Base-by-base conservation (phyloP, 2,888 invertebrate species). In the Pharmacophagus antenor region DNA sequence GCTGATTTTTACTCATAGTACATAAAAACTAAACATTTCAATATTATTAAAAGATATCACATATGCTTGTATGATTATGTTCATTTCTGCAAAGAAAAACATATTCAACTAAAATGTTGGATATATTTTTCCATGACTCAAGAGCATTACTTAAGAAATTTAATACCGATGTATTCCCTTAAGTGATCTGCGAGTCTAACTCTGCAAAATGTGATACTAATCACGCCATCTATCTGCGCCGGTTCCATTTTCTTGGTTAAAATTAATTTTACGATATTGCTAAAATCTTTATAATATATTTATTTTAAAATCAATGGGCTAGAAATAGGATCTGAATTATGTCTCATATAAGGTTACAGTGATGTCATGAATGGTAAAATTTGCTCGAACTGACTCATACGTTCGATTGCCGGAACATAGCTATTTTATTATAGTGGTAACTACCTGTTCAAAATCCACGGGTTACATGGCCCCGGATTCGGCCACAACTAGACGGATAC, bases 191-290 rank as follows among this genome's bases (percentile, higher is more conserved):
- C 22, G 23, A 42, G 23, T 18, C 41, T 22, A 23, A 23, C 53
- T 41, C 18, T 17, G 37, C n/a, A 47, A 48, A 21, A 56, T 48
- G 8, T 37, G 47, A 56, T 22, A 47, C 47, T 48, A 56, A 56
- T 47, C n/a, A 47, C 22, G 48, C 23, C 22, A 55, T n/a, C n/a
- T 18, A 23, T 23, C 22, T 48, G 22, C n/a, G 8, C 18, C 44
- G 17, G 27, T 22, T 42, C 25, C 8, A 42, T 42, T 53, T 50
- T 12, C 25, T 6, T 42, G 3, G 7, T 15, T 4, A 17, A 42
- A 17, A 42, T 42, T 17, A 42, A 42, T 37, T 37, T 37, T n/a
- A n/a, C n/a, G n/a, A n/a, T n/a, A n/a, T n/a, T n/a, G n/a, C n/a
- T n/a, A n/a, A 25, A 25, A 25, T 25, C 23, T 25, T 25, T 5